A percentile compares a stretch with the other conserved stretches of the same genome.
phyloP scores from a whole-genome alignment of 2,113 vertebrate species.

The Paralichthys olivaceus region DNA sequence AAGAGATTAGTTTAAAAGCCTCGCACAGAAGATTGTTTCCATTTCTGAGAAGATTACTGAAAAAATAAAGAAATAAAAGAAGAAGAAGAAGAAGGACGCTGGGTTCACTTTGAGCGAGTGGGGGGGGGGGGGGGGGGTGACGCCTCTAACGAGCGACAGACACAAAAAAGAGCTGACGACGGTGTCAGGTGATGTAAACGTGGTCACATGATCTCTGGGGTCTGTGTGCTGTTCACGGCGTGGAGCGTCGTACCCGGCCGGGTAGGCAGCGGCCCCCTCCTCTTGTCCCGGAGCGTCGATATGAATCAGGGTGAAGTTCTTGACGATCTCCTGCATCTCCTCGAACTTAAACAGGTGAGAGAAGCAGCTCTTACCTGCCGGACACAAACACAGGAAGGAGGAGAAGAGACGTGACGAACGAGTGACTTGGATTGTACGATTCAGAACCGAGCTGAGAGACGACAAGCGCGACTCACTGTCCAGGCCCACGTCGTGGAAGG shows the following conservation, averaged over 20 bases:
- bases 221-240: too few relatives aligned
- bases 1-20: slow-evolving; percentile 58
- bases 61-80: too few relatives aligned
- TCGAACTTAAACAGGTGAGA: slow-evolving; percentile 88
- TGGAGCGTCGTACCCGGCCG: slow-evolving; percentile 86
- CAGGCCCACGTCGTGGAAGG: slow-evolving; percentile 91
- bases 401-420: neutral
- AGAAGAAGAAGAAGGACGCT: too few relatives aligned
- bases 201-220: too few relatives aligned
- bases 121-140: too few relatives aligned
- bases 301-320: slow-evolving; percentile 92
- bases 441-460: neutral
- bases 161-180: too few relatives aligned
- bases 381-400: neutral
- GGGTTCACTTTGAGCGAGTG: too few relatives aligned
- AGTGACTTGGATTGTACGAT: neutral
- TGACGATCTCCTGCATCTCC: slow-evolving; percentile 95
- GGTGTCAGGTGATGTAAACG: too few relatives aligned
- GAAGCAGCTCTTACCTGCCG: slow-evolving; percentile 92
- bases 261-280: slow-evolving; percentile 87
- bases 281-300: slow-evolving; percentile 91
- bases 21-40: slow-evolving; percentile 38
- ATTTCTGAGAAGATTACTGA: slow-evolving; percentile 11
- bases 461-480: slow-evolving; percentile 83
- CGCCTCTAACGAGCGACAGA: too few relatives aligned